These are phyloP conservation scores for Plemyria rubiginata DNA, from an alignment of 2,888 invertebrate genomes.

Conservation along the genomic window DNA sequence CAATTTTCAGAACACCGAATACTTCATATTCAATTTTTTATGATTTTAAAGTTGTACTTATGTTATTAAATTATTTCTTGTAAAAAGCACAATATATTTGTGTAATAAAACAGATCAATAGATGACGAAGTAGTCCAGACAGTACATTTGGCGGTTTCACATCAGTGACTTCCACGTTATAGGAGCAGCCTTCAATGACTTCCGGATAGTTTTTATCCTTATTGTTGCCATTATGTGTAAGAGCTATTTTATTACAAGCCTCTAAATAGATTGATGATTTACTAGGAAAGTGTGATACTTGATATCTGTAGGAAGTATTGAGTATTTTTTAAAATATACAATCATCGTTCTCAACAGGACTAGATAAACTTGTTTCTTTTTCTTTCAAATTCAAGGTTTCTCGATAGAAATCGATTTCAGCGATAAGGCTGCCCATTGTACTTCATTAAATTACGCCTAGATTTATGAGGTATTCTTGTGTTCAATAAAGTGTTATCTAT, in stretches of 20 bases:
- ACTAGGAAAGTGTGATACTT: conserved; percentile 2
- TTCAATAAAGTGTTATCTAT: too few relatives aligned
- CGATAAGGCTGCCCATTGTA: too few relatives aligned
- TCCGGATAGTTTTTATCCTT: conserved; percentile 41
- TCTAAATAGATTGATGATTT: conserved; percentile 20
- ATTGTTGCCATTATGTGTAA: conserved; percentile 40
- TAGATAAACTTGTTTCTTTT: too few relatives aligned
- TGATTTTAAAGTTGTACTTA: too few relatives aligned
- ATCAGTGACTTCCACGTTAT: conserved; percentile 38
- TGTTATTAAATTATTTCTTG: background rate
- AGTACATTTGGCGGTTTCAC: conserved; percentile 37
- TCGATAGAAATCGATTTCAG: too few relatives aligned
- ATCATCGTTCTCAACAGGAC: too few relatives aligned
- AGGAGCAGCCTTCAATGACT: conserved; percentile 43
- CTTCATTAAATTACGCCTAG: too few relatives aligned
- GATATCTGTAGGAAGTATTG: background rate
- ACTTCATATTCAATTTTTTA: too few relatives aligned
- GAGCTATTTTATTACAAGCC: conserved; percentile 27
- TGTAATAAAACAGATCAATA: background rate
- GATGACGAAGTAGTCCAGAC: conserved; percentile 2
- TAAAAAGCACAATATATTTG: background rate
- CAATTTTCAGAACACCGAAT: too few relatives aligned
- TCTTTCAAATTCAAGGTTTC: too few relatives aligned
- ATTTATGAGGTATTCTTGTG: too few relatives aligned
- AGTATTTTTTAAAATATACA: too few relatives aligned